A percentile compares a stretch with the other conserved stretches of the same genome.
These are phyloP conservation scores for Caenorhabditis sinica DNA, from an alignment of 2,888 invertebrate species.

Conservation along the genomic window DNA sequence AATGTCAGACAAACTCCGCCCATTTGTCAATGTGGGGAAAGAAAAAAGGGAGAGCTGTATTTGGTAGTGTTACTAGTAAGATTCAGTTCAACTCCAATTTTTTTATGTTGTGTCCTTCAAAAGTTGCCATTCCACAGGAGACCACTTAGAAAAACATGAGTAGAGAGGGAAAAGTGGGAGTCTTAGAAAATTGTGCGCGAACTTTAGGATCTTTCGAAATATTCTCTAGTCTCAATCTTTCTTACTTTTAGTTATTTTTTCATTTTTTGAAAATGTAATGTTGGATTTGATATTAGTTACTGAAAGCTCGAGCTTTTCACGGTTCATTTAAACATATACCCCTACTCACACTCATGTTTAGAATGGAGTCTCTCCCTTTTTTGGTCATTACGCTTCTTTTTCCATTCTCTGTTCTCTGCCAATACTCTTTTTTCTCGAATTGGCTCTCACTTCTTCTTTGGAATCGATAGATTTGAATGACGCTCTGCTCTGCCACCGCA, in stretches of 20 bases:
- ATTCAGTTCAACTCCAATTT: not conserved
- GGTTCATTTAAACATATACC: not conserved
- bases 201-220: not conserved
- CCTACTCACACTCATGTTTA: too few relatives aligned
- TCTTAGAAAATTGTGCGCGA: not conserved
- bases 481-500: slow-evolving; percentile 13
- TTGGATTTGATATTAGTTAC: not conserved
- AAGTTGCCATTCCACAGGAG: not conserved
- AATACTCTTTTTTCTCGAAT: not conserved
- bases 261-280: too few relatives aligned
- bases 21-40: slow-evolving; percentile 40
- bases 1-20: slow-evolving; percentile 61
- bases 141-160: slow-evolving; percentile 37
- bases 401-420: not conserved
- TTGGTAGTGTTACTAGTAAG: slow-evolving; percentile 31
- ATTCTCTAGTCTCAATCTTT: not conserved
- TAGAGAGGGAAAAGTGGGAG: not conserved
- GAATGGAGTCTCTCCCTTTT: not conserved
- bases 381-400: not conserved
- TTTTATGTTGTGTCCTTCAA: slow-evolving; percentile 32
- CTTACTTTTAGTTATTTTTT: not conserved
- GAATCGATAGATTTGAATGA: slow-evolving; percentile 44
- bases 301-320: not conserved
- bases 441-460: slow-evolving; percentile 10
- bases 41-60: not conserved